Evolutionary conservation across 1,140 invertebrate species (phyloP), one percentile per base, ranked within the genome.

Genomic region (Uloborus diversus): DNA sequence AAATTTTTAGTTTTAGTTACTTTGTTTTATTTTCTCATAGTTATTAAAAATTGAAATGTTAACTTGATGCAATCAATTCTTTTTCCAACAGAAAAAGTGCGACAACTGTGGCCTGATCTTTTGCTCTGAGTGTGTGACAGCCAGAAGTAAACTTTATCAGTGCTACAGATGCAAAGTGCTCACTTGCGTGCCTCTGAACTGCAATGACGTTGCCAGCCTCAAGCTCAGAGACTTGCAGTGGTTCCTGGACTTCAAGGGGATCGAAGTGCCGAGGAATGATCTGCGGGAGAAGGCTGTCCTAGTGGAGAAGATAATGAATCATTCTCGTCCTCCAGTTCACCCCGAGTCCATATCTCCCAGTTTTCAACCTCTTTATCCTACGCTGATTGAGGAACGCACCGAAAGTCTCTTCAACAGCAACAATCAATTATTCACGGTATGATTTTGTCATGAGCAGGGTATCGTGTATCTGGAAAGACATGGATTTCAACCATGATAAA

Each of bases 101-200:
- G 62, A 69, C 23, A 56, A 69, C 35, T 79, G 75, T 49, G 75
- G 75, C 27, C 49, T 17, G 11, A 56, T 59, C 4, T 79, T 59
- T 25, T 79, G 75, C 27, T 56, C 49, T 13, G 75, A 66, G 28
- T 79, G 75, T 32, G 30, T 47, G 14, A 20, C 53, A 0, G 14
- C 75, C 1, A 68, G 61, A 49, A 59, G 53, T 4, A 42, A 49
- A 17, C 64, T 79, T 1, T 69, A 68, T 59, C 75, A 79, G n/a
- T 79, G 75, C 27, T 69, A 79, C 35, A 37, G 75, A 69, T 79
- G 75, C n/a, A 66, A 79, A 69, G 42, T 79, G 4, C 35, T 79
- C 20, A 79, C 75, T 7, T 59, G 53, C 49, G 51, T 68, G 51
- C 75, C 75, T 47, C 51, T 79, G 17, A 68, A 79, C 30, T 25